Percentiles rank a stretch among this genome's conserved stretches.
These are phyloP conservation scores for Prunella himalayana DNA, from an alignment of 2,113 vertebrate species.

Conservation along the genomic window DNA sequence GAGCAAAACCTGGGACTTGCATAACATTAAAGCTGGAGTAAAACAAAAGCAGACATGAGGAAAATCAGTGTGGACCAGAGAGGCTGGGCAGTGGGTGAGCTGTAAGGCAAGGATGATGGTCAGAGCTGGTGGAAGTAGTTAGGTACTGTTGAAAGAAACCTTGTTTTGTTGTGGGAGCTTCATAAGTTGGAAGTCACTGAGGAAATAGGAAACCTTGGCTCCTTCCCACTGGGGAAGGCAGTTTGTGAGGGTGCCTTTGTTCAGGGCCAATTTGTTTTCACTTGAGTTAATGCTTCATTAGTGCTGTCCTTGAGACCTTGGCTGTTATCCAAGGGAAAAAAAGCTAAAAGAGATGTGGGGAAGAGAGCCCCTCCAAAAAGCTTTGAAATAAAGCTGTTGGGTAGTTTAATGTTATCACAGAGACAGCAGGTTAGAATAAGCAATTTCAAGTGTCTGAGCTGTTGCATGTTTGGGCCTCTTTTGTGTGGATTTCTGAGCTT, in stretches of 20 bases:
- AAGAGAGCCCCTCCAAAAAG: slow-evolving; percentile 5
- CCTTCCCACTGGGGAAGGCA: not conserved
- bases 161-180: slow-evolving; percentile 23
- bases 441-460: not conserved
- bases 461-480: not conserved
- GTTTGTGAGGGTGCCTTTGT: not conserved
- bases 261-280: slow-evolving; percentile 59
- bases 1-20: not conserved
- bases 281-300: slow-evolving; percentile 54
- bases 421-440: not conserved
- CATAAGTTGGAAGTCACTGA: not conserved
- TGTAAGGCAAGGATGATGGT: not conserved
- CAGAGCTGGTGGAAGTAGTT: not conserved
- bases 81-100: not conserved
- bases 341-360: not conserved
- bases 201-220: slow-evolving; percentile 45
- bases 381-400: slow-evolving; percentile 11
- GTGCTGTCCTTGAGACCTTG: slow-evolving; percentile 48
- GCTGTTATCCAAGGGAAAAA: slow-evolving; percentile 10
- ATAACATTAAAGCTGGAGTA: not conserved
- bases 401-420: not conserved
- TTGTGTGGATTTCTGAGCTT: not conserved
- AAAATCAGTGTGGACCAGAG: not conserved
- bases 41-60: not conserved
- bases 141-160: not conserved